Evolutionary conservation across 2,888 invertebrate genomes (phyloP).

Genomic region (Eristalis intricaria): DNA sequence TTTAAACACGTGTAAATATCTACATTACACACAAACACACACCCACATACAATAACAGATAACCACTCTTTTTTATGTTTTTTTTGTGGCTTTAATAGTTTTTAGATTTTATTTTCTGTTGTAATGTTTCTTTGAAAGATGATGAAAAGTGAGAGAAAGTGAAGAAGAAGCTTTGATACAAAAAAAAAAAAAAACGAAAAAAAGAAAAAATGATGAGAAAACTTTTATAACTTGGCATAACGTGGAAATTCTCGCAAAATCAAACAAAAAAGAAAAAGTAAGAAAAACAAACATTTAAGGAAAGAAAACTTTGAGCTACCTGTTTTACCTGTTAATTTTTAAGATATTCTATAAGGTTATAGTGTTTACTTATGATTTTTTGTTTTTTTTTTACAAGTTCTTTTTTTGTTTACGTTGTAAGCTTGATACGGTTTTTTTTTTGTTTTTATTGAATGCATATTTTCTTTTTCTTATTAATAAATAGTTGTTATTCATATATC

Average conservation of each 20-base stretch:
- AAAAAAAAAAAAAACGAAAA: background rate
- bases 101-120: constrained; percentile 45
- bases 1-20: constrained; percentile 17
- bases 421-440: background rate
- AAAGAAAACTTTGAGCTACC: constrained; percentile 76
- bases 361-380: constrained; percentile 60
- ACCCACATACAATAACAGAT: constrained; percentile 7
- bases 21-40: constrained; percentile 22
- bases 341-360: constrained; percentile 70
- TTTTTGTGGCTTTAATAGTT: constrained; percentile 69
- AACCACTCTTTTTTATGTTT: constrained; percentile 34
- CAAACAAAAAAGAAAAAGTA: constrained; percentile 41
- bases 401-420: constrained; percentile 14
- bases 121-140: constrained; percentile 9
- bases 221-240: background rate
- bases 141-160: constrained; percentile 15
- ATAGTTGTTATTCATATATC: background rate
- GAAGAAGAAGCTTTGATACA: constrained; percentile 14
- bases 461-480: background rate
- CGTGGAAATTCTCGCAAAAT: constrained; percentile 46
- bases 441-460: background rate
- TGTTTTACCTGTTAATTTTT: constrained; percentile 79
- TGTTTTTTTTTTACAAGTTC: constrained; percentile 65
- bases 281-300: constrained; percentile 32
- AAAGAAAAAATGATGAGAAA: background rate